Conservation (phyloP, 1,140 invertebrate species). For the Hirudo medicinalis region DNA sequence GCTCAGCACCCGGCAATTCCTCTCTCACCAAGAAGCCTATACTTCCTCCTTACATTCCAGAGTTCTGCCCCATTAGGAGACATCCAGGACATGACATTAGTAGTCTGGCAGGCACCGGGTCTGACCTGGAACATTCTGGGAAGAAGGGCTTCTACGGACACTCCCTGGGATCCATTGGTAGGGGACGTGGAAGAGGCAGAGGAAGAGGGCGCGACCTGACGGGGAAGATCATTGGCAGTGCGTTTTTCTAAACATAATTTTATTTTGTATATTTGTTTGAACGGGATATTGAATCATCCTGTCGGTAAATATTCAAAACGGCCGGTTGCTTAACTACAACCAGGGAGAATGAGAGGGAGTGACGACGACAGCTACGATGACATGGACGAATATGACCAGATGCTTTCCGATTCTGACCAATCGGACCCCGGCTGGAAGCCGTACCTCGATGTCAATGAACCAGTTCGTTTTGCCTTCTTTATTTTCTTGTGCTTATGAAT, state of each 20-base stretch:
- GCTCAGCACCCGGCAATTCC: constrained; percentile 32
- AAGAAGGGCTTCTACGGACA: background rate
- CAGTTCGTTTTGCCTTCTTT: too few relatives aligned
- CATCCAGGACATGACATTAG: background rate
- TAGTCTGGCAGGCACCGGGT: background rate
- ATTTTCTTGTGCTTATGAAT: too few relatives aligned
- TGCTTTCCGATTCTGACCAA: constrained; percentile 11
- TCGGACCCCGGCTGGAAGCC: constrained; percentile 22
- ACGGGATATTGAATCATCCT: background rate
- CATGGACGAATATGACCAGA: background rate
- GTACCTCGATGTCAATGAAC: background rate
- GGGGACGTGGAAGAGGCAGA: too few relatives aligned
- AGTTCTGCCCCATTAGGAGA: constrained; percentile 25
- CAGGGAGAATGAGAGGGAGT: background rate
- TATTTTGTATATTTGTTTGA: background rate
- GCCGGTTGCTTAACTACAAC: background rate
- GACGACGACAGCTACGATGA: constrained; percentile 15
- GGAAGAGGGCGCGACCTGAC: too few relatives aligned
- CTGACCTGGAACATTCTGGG: background rate
- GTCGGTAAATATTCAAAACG: too few relatives aligned
- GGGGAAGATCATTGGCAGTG: too few relatives aligned
- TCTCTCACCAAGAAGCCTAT: constrained; percentile 33
- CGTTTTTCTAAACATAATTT: background rate
- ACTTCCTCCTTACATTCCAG: constrained; percentile 36
- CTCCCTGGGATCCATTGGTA: too few relatives aligned